Percentiles rank a stretch among this genome's conserved stretches.
phyloP scores from a whole-genome alignment of 1,140 invertebrate genomes.

The Apis florea region DNA sequence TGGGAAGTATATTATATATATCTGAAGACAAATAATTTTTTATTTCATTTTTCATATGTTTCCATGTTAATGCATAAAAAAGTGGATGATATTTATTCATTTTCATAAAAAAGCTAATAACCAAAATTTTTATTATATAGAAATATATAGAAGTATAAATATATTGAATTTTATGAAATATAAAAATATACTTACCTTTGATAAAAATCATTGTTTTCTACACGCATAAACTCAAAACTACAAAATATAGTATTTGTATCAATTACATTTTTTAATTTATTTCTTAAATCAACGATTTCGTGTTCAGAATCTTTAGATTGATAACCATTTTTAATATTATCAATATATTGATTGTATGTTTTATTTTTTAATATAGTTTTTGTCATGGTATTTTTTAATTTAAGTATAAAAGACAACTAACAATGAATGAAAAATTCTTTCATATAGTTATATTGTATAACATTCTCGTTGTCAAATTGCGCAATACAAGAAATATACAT shows the following conservation, averaged over 20 bases:
- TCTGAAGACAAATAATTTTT: conserved; percentile 49
- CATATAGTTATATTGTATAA: not conserved
- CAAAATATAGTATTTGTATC: conserved; percentile 57
- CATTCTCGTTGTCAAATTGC: conserved; percentile 21
- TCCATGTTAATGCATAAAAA: conserved; percentile 70
- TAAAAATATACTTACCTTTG: conserved; percentile 48
- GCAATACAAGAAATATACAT: conserved; percentile 23
- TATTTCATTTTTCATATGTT: conserved; percentile 40
- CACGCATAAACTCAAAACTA: conserved; percentile 65
- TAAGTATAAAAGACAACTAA: not conserved
- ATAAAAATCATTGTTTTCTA: conserved; percentile 44
- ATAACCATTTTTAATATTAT: not conserved
- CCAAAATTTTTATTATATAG: conserved; percentile 3
- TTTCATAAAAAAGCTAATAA: conserved; percentile 59
- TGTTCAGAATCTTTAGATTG: not conserved
- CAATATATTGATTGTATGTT: not conserved
- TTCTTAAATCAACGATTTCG: conserved; percentile 30
- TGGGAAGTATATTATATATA: conserved; percentile 48
- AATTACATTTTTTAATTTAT: conserved; percentile 55
- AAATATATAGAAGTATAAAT: conserved; percentile 11
- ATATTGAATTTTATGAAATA: conserved; percentile 8
- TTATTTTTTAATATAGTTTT: conserved; percentile 1
- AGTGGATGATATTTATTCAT: conserved; percentile 58
- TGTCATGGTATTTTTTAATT: conserved; percentile 25
- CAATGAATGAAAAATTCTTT: not conserved